Evolutionary conservation across 2,113 vertebrate genomes (phyloP).

Genomic region (Antennarius striatus): DNA sequence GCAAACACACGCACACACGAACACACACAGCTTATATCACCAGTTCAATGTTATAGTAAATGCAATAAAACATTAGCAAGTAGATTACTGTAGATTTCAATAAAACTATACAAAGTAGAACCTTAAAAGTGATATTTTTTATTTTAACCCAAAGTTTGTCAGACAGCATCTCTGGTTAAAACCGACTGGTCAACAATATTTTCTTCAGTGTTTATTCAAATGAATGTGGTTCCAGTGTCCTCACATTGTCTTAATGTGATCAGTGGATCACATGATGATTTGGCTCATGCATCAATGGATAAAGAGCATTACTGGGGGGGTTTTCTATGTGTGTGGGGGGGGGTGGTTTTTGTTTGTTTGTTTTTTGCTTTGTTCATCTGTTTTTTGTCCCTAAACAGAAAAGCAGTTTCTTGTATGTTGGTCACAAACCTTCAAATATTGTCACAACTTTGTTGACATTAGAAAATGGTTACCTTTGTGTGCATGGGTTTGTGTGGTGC

Average conservation of each 20-base stretch:
- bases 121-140: not conserved
- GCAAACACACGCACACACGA: not conserved
- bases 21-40: not conserved
- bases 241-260: not conserved
- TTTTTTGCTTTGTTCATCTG: no score
- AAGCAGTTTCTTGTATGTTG: not conserved
- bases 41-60: no score
- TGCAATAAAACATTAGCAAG: no score
- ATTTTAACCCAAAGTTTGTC: not conserved
- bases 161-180: not conserved
- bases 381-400: not conserved
- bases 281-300: not conserved
- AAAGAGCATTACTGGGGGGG: not conserved
- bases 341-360: no score
- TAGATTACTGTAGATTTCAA: not conserved
- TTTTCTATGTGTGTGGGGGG: no score
- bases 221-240: not conserved
- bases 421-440: not conserved
- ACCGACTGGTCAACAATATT: no score
- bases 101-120: not conserved
- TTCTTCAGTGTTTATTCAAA: not conserved
- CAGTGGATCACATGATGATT: not conserved
- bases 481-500: not conserved
- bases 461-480: not conserved
- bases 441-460: not conserved